phyloP scores from a whole-genome alignment of 1,140 invertebrate species.

The Manduca sexta region DNA sequence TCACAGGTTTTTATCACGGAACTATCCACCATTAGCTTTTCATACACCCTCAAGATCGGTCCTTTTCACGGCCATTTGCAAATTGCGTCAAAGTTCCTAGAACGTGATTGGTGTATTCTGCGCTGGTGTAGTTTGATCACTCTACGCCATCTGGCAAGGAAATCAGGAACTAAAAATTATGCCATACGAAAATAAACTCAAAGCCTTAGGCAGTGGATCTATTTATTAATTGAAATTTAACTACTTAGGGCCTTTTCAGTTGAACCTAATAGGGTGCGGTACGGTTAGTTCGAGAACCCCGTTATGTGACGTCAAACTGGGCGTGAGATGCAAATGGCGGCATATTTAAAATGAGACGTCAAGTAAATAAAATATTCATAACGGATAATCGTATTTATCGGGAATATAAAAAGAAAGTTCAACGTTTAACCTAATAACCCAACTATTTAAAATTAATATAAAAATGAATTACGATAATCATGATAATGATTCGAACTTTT shows the following conservation, averaged over 20 bases:
- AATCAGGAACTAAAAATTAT: conserved; percentile 31
- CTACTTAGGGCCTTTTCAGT: conserved; percentile 35
- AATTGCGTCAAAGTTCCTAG: conserved; percentile 70
- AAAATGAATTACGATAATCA: too few species aligned
- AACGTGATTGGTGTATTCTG: conserved; percentile 61
- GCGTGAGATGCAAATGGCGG: conserved; percentile 59
- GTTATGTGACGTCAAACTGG: conserved; percentile 71
- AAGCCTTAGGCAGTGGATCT: conserved; percentile 2
- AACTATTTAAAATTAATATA: too few species aligned
- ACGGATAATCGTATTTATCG: too few species aligned
- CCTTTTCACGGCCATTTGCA: conserved; percentile 74
- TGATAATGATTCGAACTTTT: too few species aligned
- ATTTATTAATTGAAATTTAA: conserved; percentile 5
- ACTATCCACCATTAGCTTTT: conserved; percentile 65
- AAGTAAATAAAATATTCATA: too few species aligned
- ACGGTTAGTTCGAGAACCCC: conserved; percentile 60
- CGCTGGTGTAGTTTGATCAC: conserved; percentile 46
- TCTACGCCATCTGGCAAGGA: conserved; percentile 39
- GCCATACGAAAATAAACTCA: conserved; percentile 28
- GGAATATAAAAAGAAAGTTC: too few species aligned
- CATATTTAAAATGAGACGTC: conserved; percentile 27
- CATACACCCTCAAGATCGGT: conserved; percentile 68
- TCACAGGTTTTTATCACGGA: conserved; percentile 65
- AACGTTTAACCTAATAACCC: too few species aligned
- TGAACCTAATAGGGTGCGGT: conserved; percentile 62